Percentiles rank a stretch among this genome's conserved stretches.
phyloP scores from a whole-genome alignment of 1,140 invertebrate species.

The Papilio dardanus region DNA sequence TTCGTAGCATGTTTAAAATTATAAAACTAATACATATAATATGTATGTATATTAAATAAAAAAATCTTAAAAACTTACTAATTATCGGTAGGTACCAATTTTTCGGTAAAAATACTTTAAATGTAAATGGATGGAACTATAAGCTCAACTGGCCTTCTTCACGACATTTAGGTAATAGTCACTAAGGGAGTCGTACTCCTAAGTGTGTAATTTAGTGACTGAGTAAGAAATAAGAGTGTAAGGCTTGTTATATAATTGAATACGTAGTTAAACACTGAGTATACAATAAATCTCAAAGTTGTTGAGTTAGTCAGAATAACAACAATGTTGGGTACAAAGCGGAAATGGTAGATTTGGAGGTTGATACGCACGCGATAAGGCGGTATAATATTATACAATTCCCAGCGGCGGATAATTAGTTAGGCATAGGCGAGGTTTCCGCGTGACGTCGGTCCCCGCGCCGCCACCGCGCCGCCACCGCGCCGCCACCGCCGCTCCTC shows the following conservation, averaged over 20 bases:
- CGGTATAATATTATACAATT: constrained; percentile 43
- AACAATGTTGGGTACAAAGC: constrained; percentile 21
- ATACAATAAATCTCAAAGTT: not conserved
- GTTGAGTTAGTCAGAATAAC: constrained; percentile 21
- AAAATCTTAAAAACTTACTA: no score
- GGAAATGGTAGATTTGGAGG: constrained; percentile 33
- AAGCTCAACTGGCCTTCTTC: no score
- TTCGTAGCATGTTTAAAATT: no score
- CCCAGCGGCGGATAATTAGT: constrained; percentile 45
- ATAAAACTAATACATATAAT: no score
- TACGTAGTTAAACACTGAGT: not conserved
- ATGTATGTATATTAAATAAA: no score
- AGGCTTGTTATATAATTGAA: not conserved
- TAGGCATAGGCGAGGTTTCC: constrained; percentile 59
- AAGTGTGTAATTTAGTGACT: no score
- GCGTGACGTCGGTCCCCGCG: constrained; percentile 48
- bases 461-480: constrained; percentile 40
- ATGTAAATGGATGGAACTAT: no score
- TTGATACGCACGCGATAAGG: constrained; percentile 35
- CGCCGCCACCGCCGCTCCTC: constrained; percentile 53
- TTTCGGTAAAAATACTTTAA: no score
- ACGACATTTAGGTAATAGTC: no score
- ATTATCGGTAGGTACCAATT: no score
- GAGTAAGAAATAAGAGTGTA: no score
- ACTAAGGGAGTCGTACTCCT: no score